These are phyloP conservation scores for Lissonota sp. DNA, from an alignment of 2,888 invertebrate species.

Conservation along the genomic window DNA sequence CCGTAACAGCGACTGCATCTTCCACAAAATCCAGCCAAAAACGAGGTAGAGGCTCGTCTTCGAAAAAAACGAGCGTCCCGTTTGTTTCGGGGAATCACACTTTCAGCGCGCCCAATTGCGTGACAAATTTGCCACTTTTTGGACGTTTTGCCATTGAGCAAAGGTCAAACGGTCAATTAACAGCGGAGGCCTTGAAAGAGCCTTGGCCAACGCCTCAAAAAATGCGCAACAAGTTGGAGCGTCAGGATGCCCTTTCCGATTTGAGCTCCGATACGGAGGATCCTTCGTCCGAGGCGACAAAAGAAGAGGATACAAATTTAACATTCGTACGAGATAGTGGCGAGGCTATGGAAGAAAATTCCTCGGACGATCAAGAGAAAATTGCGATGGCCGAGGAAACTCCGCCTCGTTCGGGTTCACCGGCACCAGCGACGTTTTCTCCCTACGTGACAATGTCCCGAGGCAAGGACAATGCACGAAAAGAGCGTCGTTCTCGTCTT, in stretches of 20 bases:
- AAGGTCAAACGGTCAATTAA: constrained; percentile 1
- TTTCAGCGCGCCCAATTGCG: constrained; percentile 84
- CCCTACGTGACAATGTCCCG: constrained; percentile 87
- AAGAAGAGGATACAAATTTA: neutral
- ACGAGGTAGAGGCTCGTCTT: constrained; percentile 22
- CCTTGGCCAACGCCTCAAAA: constrained; percentile 9
- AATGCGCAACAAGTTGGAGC: neutral
- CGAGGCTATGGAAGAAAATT: neutral
- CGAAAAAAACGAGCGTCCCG: constrained; percentile 71
- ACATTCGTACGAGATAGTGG: neutral
- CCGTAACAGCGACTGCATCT: neutral
- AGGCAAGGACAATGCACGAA: constrained; percentile 86
- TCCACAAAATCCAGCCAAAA: neutral
- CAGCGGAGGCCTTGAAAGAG: neutral
- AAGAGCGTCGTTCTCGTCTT: constrained; percentile 81
- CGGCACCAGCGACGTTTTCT: constrained; percentile 73
- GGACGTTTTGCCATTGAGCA: constrained; percentile 59
- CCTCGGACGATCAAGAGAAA: neutral
- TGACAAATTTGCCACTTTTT: constrained; percentile 71
- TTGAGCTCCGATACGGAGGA: neutral
- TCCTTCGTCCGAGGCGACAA: neutral
- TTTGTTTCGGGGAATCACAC: constrained; percentile 86
- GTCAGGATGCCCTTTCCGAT: neutral
- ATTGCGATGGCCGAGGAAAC: neutral
- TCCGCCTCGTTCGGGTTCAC: constrained; percentile 24